phyloP scores from a whole-genome alignment of 2,113 vertebrate species.

The Leptobrachium ailaonicum region DNA sequence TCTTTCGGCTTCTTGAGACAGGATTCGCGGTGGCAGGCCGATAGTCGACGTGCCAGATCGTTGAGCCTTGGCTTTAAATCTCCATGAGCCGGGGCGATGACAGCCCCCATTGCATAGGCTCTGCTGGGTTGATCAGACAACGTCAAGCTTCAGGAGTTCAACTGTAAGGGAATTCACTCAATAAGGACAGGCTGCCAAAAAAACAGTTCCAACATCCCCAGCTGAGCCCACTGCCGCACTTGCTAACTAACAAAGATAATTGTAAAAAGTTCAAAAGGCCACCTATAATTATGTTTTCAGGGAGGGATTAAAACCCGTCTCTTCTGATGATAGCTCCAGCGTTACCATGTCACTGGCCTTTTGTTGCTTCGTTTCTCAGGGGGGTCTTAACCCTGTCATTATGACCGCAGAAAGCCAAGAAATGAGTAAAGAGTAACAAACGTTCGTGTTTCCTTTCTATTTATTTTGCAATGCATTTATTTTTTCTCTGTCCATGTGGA shows the following conservation, averaged over 20 bases:
- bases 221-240: conserved; percentile 29
- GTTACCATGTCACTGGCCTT: conserved; percentile 26
- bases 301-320: conserved; percentile 42
- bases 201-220: neutral
- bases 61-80: conserved; percentile 28
- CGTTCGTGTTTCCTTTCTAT: no score
- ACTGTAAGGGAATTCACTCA: conserved; percentile 45
- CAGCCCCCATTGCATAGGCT: conserved; percentile 30
- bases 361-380: conserved; percentile 29
- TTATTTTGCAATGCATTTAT: no score
- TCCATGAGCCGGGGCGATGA: conserved; percentile 32
- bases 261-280: conserved; percentile 48
- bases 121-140: conserved; percentile 32
- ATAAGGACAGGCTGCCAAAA: conserved; percentile 30
- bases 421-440: no score
- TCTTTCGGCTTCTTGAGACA: neutral
- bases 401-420: neutral
- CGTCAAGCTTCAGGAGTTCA: conserved; percentile 43
- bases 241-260: conserved; percentile 50
- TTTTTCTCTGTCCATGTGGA: no score
- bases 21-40: neutral
- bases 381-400: conserved; percentile 20
- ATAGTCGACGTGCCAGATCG: conserved; percentile 2
- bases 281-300: conserved; percentile 48
- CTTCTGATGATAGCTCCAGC: conserved; percentile 40